Conservation (phyloP, 1,140 invertebrate species). For the Telenomus remus region DNA sequence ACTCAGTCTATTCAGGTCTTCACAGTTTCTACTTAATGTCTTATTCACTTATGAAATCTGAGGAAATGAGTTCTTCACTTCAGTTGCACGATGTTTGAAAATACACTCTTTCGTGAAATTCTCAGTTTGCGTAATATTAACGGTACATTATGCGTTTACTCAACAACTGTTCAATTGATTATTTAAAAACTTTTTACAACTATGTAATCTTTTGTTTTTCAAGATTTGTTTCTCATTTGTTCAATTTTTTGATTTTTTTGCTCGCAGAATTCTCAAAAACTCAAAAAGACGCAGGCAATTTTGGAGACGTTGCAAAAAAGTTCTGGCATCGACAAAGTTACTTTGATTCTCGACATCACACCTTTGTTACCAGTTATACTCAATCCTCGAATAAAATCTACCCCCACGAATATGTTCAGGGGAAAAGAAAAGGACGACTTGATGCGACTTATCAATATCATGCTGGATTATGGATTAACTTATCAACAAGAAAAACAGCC, state of each 20-base stretch:
- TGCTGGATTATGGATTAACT: conserved; percentile 92
- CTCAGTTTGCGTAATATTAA: conserved; percentile 37
- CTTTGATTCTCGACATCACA: conserved; percentile 82
- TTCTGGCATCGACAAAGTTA: conserved; percentile 77
- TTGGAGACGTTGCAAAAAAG: conserved; percentile 77
- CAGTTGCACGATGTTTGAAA: conserved; percentile 40
- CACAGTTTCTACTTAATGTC: conserved; percentile 50
- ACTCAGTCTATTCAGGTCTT: conserved; percentile 39
- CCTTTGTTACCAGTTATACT: conserved; percentile 86
- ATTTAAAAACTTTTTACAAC: conserved; percentile 10
- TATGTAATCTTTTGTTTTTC: not conserved
- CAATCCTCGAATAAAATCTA: conserved; percentile 85
- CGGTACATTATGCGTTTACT: conserved; percentile 36
- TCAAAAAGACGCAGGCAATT: conserved; percentile 77
- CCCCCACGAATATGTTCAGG: conserved; percentile 84
- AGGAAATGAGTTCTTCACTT: conserved; percentile 54
- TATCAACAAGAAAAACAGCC: conserved; percentile 86
- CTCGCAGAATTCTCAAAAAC: conserved; percentile 78
- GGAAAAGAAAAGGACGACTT: conserved; percentile 84
- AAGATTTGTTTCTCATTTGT: not conserved
- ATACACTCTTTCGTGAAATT: conserved; percentile 35
- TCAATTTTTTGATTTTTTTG: conserved; percentile 21
- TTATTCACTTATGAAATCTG: conserved; percentile 57
- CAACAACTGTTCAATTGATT: conserved; percentile 9
- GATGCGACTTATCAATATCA: conserved; percentile 83